phyloP scores from a whole-genome alignment of 2,113 vertebrate genomes.

The Sporophila hypoxantha region DNA sequence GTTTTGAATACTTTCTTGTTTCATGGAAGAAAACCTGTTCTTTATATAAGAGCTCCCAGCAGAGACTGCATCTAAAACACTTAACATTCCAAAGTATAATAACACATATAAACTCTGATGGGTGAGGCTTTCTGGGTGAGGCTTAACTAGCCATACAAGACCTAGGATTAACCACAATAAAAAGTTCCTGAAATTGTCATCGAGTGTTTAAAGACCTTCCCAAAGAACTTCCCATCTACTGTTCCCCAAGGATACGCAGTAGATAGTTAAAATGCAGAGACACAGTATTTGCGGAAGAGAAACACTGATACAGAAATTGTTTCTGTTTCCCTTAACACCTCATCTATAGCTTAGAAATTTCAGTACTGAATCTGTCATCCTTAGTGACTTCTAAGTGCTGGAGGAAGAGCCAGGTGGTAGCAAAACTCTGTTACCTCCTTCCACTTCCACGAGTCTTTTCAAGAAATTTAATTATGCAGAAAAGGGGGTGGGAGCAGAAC shows the following conservation, averaged over 20 bases:
- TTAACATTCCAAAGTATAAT: constrained; percentile 71
- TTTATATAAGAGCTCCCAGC: constrained; percentile 57
- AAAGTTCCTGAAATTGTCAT: constrained; percentile 52
- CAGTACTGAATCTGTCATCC: neutral
- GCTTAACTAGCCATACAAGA: constrained; percentile 58
- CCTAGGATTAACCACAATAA: constrained; percentile 65
- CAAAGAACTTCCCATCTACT: constrained; percentile 27
- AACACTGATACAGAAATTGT: neutral
- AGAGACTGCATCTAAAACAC: constrained; percentile 68
- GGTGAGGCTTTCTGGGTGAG: constrained; percentile 69
- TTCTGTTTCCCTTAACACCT: neutral
- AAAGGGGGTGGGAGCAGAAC: neutral
- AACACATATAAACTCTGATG: constrained; percentile 62
- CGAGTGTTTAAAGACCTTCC: constrained; percentile 45
- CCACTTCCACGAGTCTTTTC: neutral
- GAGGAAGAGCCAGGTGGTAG: neutral
- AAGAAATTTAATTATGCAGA: neutral
- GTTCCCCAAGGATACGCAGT: neutral
- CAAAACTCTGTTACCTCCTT: neutral
- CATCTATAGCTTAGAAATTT: neutral
- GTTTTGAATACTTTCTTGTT: constrained; percentile 54
- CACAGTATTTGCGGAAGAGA: neutral
- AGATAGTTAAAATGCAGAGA: neutral
- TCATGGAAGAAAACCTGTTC: constrained; percentile 50
- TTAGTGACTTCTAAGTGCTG: neutral